Percentiles rank a stretch among this genome's conserved stretches.
Evolutionary conservation across 2,113 vertebrate species (phyloP).

Genomic region (Geothlypis trichas): DNA sequence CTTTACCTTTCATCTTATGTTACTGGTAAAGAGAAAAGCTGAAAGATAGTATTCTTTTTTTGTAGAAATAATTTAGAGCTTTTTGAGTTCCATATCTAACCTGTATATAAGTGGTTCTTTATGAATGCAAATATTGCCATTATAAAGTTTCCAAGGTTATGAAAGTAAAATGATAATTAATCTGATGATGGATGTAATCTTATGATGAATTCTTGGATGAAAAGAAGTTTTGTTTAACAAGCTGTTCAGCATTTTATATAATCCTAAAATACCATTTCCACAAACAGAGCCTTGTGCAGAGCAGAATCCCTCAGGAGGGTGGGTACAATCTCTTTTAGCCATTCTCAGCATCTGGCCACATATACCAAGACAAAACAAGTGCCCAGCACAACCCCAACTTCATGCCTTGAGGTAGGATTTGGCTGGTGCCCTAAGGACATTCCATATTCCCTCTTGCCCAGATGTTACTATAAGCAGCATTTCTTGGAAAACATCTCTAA

Average conservation of each 20-base stretch:
- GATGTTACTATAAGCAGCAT: background rate
- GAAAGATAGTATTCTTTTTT: background rate
- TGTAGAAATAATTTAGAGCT: background rate
- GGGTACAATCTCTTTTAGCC: background rate
- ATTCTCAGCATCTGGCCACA: background rate
- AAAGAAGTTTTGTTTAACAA: background rate
- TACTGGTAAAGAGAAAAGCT: background rate
- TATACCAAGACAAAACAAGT: background rate
- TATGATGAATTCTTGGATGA: background rate
- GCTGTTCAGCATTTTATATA: background rate
- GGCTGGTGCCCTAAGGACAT: background rate
- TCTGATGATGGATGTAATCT: background rate
- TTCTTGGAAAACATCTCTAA: background rate
- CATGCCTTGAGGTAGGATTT: background rate
- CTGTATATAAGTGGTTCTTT: background rate
- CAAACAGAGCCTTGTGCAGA: background rate
- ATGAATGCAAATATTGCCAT: background rate
- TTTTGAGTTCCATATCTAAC: background rate
- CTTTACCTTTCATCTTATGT: background rate
- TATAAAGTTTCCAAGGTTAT: background rate
- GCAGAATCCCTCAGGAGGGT: background rate
- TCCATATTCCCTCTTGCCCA: background rate
- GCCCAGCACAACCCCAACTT: background rate
- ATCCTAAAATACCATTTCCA: background rate
- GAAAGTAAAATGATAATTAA: background rate